phyloP scores from a whole-genome alignment of 1,140 invertebrate species.

The Phymastichus coffea region DNA sequence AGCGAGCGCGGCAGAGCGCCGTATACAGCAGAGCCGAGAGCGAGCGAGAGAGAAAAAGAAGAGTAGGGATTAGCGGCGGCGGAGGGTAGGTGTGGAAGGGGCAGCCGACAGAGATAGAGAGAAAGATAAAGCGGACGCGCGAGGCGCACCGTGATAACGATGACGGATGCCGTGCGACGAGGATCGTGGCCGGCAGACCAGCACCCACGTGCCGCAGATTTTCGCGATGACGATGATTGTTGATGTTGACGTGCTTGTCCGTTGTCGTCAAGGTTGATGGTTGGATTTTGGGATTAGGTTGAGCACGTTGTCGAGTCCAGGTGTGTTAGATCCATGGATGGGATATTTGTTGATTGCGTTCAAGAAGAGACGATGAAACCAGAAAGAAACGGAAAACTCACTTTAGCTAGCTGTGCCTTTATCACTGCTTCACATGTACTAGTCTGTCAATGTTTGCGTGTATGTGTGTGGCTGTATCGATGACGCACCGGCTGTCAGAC shows the following conservation, averaged over 20 bases:
- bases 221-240: background rate
- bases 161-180: slow-evolving; percentile 31
- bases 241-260: too few species aligned
- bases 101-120: slow-evolving; percentile 24
- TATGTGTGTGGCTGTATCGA: too few species aligned
- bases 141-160: slow-evolving; percentile 35
- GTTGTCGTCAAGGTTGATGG: too few species aligned
- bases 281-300: too few species aligned
- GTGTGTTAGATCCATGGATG: slow-evolving; percentile 25
- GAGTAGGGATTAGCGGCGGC: slow-evolving; percentile 33
- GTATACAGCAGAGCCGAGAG: too few species aligned
- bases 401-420: slow-evolving; percentile 23
- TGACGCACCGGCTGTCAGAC: slow-evolving; percentile 5
- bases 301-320: slow-evolving; percentile 7
- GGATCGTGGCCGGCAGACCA: background rate
- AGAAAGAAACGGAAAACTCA: slow-evolving; percentile 26
- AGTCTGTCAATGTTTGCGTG: too few species aligned
- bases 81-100: slow-evolving; percentile 20
- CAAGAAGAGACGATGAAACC: slow-evolving; percentile 10
- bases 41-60: too few species aligned
- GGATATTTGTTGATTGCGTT: slow-evolving; percentile 25
- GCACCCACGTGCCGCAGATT: background rate
- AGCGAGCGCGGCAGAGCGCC: slow-evolving; percentile 26
- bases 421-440: background rate
- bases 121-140: slow-evolving; percentile 35